Evolutionary conservation across 1,140 invertebrate species (phyloP), one percentile per base, ranked within the genome.

Genomic region (Ganaspis sp.): DNA sequence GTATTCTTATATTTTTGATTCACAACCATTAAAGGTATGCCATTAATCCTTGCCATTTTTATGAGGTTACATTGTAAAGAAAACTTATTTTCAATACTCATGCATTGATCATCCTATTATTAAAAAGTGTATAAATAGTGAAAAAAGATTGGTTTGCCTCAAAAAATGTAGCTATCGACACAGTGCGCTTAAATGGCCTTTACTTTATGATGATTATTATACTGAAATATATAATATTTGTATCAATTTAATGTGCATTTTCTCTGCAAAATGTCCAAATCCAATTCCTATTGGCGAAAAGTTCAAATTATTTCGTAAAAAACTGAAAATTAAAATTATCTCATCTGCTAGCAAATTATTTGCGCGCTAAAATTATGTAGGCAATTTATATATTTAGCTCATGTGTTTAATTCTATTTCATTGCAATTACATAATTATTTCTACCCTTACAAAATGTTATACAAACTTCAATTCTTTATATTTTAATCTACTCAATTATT

Each of bases 1-100:
- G 64, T 42, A 77, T 73, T 80, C 76, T 71, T 80, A 79, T 77
- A 79, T 77, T 74, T 81, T 71, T 77, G 38, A 75, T 75, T 78
- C 38, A 77, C 53, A 77, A 81, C 85, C 85, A 77, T 81, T 75
- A 75, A n/a, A 85, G 84, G 84, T 87, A 86, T 83, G 87, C 87
- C 87, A 88, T 88, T 73, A 82, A 86, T 85, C 83, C 89, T 90
- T 90, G 89, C 89, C 89, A 90, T 90, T 77, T 77, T 81, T 73
- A 79, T 74, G 75, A 49, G 76, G 73, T 84, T 85, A 81, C 53
- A 83, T 83, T 81, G 85, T 81, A 73, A 73, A 74, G 84, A 83
- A 45, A 72, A 74, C 73, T 82, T 85, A 80, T 86, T 85, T 83
- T 85, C 83, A 87, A 87, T 88, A 88, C 87, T 88, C 87, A 85